These are phyloP conservation scores for Hycleus cichorii DNA, from an alignment of 1,140 invertebrate species.

Conservation along the genomic window DNA sequence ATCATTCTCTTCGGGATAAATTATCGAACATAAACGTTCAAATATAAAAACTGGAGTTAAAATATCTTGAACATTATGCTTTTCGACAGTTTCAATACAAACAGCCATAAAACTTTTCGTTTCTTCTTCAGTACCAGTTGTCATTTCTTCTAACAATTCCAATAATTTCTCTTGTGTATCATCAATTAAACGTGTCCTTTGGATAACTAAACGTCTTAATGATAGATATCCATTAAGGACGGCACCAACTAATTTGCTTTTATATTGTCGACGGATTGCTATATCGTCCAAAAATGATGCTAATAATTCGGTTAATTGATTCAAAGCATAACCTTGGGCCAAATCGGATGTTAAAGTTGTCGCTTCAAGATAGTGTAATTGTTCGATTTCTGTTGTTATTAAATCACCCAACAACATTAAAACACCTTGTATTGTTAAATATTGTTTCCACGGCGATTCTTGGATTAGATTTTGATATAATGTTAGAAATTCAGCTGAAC, in stretches of 20 bases:
- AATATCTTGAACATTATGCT: constrained; percentile 86
- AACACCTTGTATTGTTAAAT: constrained; percentile 80
- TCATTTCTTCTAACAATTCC: constrained; percentile 93
- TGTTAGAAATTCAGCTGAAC: constrained; percentile 82
- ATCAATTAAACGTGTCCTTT: constrained; percentile 89
- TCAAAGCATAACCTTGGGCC: constrained; percentile 83
- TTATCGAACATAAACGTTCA: constrained; percentile 93
- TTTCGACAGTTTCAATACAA: constrained; percentile 92
- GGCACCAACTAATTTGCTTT: constrained; percentile 78
- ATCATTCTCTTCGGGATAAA: constrained; percentile 96
- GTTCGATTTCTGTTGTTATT: constrained; percentile 80
- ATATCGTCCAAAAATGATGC: constrained; percentile 76
- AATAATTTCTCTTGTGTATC: constrained; percentile 94
- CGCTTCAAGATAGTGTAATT: constrained; percentile 78
- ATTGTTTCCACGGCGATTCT: constrained; percentile 86
- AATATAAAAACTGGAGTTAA: constrained; percentile 96
- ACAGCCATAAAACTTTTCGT: constrained; percentile 96
- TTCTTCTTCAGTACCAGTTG: constrained; percentile 90
- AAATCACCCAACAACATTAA: constrained; percentile 77
- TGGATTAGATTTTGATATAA: constrained; percentile 80
- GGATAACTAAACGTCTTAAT: constrained; percentile 82
- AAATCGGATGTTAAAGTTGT: constrained; percentile 90
- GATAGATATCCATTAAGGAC: constrained; percentile 92
- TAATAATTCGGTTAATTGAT: constrained; percentile 80
- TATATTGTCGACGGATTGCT: constrained; percentile 80